Conservation (phyloP, 2,888 invertebrate genomes). For the Auanema freiburgensis region DNA sequence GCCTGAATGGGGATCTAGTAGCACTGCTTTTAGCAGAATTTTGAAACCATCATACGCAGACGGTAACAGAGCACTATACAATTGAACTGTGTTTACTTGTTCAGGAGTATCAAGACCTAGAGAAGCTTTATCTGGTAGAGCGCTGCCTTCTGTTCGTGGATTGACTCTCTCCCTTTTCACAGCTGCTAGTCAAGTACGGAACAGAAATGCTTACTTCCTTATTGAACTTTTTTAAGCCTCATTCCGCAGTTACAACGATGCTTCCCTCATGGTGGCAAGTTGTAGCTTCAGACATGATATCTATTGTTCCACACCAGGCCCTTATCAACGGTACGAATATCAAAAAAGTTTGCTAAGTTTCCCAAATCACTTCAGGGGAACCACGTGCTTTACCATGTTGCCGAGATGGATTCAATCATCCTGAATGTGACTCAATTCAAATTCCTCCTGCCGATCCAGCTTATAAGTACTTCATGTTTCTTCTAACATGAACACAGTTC, state of each 20-base stretch:
- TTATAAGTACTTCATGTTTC: slow-evolving; percentile 35
- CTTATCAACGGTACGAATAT: slow-evolving; percentile 16
- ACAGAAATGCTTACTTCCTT: not conserved
- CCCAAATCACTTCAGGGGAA: slow-evolving; percentile 7
- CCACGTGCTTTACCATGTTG: slow-evolving; percentile 56
- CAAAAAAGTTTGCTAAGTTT: not conserved
- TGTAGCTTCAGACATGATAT: slow-evolving; percentile 65
- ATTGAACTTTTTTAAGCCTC: slow-evolving; percentile 61
- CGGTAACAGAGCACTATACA: slow-evolving; percentile 28
- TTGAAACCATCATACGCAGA: slow-evolving; percentile 62
- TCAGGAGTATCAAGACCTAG: slow-evolving; percentile 10
- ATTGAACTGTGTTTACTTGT: no score
- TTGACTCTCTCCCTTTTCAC: slow-evolving; percentile 46
- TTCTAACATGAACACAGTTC: slow-evolving; percentile 17
- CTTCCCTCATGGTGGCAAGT: slow-evolving; percentile 64
- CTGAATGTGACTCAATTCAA: slow-evolving; percentile 60
- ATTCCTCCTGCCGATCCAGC: slow-evolving; percentile 54
- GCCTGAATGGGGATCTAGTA: slow-evolving; percentile 60
- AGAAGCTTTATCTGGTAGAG: slow-evolving; percentile 13
- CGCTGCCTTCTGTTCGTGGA: slow-evolving; percentile 42
- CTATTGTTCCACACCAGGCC: slow-evolving; percentile 68
- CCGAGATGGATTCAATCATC: slow-evolving; percentile 51
- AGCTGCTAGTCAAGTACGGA: slow-evolving; percentile 28
- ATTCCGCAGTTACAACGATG: slow-evolving; percentile 73
- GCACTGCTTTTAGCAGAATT: slow-evolving; percentile 58